Evolutionary conservation across 1,140 invertebrate genomes (phyloP).

Genomic region (Cryptotermes secundus): DNA sequence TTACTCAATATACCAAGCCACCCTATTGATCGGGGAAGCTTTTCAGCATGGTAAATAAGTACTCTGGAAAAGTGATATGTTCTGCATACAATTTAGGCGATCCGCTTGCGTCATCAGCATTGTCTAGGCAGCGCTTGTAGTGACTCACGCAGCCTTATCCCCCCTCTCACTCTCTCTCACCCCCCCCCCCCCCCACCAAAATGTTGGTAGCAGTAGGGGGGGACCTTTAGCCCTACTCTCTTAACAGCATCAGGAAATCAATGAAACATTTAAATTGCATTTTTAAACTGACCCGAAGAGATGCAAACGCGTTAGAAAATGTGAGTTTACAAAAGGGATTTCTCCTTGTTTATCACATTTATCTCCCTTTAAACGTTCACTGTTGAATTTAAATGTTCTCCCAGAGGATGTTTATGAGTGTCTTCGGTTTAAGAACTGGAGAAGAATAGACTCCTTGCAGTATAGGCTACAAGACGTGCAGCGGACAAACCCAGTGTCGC

Average conservation of each 20-base stretch:
- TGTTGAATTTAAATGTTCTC: neutral
- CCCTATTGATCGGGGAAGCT: conserved; percentile 35
- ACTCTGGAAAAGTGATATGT: conserved; percentile 38
- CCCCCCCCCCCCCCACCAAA: neutral
- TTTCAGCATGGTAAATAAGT: conserved; percentile 37
- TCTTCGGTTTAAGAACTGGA: neutral
- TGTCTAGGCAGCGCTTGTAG: conserved; percentile 32
- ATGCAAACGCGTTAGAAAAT: neutral
- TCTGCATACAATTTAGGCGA: conserved; percentile 39
- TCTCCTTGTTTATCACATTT: neutral
- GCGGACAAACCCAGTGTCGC: neutral
- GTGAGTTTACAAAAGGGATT: neutral
- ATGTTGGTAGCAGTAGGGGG: neutral
- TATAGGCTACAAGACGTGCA: neutral
- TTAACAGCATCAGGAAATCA: conserved; percentile 15
- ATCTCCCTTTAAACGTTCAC: neutral
- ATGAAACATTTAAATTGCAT: conserved; percentile 18
- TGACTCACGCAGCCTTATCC: conserved; percentile 31
- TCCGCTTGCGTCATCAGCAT: conserved; percentile 38
- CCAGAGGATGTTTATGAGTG: neutral
- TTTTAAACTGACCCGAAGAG: neutral
- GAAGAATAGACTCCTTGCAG: neutral
- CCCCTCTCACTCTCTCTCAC: neutral
- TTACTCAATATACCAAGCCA: conserved; percentile 32
- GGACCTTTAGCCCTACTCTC: neutral